A percentile compares a stretch with the other conserved stretches of the same genome.
phyloP scores from a whole-genome alignment of 2,888 invertebrate species.

The Papilio gigon region DNA sequence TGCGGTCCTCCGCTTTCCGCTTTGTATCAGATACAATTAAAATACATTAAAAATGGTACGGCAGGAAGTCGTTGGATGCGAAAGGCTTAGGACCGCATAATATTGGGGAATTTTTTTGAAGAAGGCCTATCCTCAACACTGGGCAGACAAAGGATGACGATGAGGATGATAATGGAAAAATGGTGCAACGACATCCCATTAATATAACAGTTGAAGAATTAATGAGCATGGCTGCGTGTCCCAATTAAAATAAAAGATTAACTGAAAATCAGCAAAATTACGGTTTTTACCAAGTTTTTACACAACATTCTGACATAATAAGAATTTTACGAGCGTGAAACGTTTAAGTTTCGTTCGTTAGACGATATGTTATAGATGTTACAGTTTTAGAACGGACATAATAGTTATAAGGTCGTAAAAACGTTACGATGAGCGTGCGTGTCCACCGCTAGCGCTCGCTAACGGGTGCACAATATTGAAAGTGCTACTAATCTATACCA shows the following conservation, averaged over 20 bases:
- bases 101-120: no score
- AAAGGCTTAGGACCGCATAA: no score
- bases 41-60: no score
- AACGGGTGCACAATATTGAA: slow-evolving; percentile 39
- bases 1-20: no score
- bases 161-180: no score
- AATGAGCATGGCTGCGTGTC: neutral
- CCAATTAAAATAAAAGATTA: neutral
- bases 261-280: neutral
- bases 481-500: slow-evolving; percentile 48
- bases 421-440: slow-evolving; percentile 24
- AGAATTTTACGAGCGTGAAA: slow-evolving; percentile 15
- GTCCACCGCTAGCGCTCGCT: slow-evolving; percentile 28
- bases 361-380: slow-evolving; percentile 31
- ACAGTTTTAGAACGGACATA: slow-evolving; percentile 32
- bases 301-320: slow-evolving; percentile 28
- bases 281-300: slow-evolving; percentile 20
- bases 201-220: neutral
- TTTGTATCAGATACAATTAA: no score
- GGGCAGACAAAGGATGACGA: no score
- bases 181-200: no score
- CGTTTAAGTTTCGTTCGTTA: slow-evolving; percentile 28
- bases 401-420: slow-evolving; percentile 32
- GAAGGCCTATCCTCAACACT: no score
- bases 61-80: no score